Evolutionary conservation across 2,113 vertebrate genomes (phyloP).

Genomic region (Danio rerio): DNA sequence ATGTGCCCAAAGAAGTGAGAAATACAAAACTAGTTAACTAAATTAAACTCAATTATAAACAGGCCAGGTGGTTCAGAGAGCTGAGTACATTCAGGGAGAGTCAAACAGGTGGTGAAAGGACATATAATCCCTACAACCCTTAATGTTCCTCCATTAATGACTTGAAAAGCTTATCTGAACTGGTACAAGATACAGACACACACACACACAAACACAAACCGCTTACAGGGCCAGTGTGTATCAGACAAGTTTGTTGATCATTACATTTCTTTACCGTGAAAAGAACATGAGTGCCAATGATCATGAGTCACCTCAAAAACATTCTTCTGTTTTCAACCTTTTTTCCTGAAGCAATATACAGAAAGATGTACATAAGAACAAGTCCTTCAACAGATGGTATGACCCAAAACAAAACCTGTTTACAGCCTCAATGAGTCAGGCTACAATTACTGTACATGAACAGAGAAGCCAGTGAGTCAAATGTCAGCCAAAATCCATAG

Average conservation of each 20-base stretch:
- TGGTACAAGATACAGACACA: background rate
- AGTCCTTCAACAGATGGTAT: constrained; percentile 19
- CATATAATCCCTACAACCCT: constrained; percentile 1
- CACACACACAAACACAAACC: background rate
- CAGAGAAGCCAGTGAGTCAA: background rate
- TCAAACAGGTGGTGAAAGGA: constrained; percentile 32
- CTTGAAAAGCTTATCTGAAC: constrained; percentile 4
- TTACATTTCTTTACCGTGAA: background rate
- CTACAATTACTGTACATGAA: background rate
- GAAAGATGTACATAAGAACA: background rate
- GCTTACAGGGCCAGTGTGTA: background rate
- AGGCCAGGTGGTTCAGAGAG: constrained; percentile 13
- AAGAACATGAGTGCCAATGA: background rate
- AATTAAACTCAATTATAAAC: background rate
- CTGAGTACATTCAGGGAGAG: background rate
- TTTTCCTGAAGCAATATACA: background rate
- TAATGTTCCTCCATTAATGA: constrained; percentile 29
- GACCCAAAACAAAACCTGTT: background rate
- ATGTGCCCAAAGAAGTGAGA: background rate
- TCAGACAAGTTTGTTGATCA: background rate
- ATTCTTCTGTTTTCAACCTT: too few relatives aligned
- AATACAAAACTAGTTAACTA: constrained; percentile 2
- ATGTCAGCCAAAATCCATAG: background rate
- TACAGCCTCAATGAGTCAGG: background rate
- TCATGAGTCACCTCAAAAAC: background rate